These are phyloP conservation scores for Sarcophaga rosellei DNA, from an alignment of 2,888 invertebrate species.

Conservation along the genomic window DNA sequence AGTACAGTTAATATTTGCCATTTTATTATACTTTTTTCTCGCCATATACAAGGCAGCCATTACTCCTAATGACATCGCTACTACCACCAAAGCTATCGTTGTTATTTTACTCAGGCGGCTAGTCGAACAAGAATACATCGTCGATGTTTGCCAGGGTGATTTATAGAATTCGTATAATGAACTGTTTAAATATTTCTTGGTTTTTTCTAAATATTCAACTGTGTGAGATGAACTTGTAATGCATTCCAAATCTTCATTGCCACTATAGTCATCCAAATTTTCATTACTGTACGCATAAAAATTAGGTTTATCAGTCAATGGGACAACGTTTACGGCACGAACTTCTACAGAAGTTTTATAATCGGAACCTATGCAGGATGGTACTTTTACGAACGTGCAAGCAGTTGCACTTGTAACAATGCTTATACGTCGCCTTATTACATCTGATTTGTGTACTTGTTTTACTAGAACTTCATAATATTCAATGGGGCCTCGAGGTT, in stretches of 20 bases:
- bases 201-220: background rate
- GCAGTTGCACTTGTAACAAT: constrained; percentile 68
- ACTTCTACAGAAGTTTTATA: constrained; percentile 73
- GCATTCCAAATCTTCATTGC: constrained; percentile 64
- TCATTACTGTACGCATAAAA: background rate
- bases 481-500: constrained; percentile 83
- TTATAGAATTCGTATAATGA: constrained; percentile 71
- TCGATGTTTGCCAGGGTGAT: constrained; percentile 73
- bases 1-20: constrained; percentile 77
- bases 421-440: constrained; percentile 70
- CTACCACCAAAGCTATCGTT: constrained; percentile 67
- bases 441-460: constrained; percentile 71
- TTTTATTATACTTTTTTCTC: constrained; percentile 76
- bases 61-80: constrained; percentile 66
- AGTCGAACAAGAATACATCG: constrained; percentile 69
- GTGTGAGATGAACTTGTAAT: constrained; percentile 42
- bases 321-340: constrained; percentile 78
- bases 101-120: constrained; percentile 70
- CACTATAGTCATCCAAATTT: constrained; percentile 44
- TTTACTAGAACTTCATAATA: constrained; percentile 83
- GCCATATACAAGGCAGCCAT: constrained; percentile 70
- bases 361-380: constrained; percentile 71
- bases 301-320: constrained; percentile 39
- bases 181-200: constrained; percentile 68
- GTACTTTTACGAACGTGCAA: constrained; percentile 70